Evolutionary conservation across 2,113 vertebrate genomes (phyloP).

Genomic region (Erinaceus europaeus): DNA sequence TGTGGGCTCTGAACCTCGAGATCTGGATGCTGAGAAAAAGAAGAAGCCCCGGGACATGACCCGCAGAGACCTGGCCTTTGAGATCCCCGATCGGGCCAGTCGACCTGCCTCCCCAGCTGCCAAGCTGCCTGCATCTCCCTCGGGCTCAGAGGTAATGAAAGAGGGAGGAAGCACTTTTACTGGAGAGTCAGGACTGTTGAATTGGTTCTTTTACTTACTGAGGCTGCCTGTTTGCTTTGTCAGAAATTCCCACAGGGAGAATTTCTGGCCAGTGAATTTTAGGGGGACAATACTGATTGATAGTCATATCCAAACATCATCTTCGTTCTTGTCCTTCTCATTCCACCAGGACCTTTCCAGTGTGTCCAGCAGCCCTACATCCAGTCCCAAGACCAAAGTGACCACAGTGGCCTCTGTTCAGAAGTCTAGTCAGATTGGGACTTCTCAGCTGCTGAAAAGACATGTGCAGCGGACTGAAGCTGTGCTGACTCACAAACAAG

Average conservation of each 20-base stretch:
- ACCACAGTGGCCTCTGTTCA: slow-evolving; percentile 87
- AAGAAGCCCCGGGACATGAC: slow-evolving; percentile 81
- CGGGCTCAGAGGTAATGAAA: slow-evolving; percentile 89
- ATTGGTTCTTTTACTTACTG: neutral
- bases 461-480: slow-evolving; percentile 90
- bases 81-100: slow-evolving; percentile 88
- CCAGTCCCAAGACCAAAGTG: slow-evolving; percentile 94
- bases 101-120: slow-evolving; percentile 90
- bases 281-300: neutral
- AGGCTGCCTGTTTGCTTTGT: neutral
- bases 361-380: slow-evolving; percentile 96
- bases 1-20: slow-evolving; percentile 88
- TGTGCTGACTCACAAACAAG: slow-evolving; percentile 91
- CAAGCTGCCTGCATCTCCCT: slow-evolving; percentile 91
- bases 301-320: neutral
- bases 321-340: neutral
- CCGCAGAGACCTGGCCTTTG: slow-evolving; percentile 92
- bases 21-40: slow-evolving; percentile 95
- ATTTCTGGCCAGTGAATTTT: neutral
- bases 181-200: neutral
- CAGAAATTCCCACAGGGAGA: neutral
- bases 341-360: slow-evolving; percentile 91
- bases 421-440: slow-evolving; percentile 89
- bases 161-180: neutral
- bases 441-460: slow-evolving; percentile 92